Conservation (phyloP, 2,113 vertebrate genomes). For the Anguilla japonica region DNA sequence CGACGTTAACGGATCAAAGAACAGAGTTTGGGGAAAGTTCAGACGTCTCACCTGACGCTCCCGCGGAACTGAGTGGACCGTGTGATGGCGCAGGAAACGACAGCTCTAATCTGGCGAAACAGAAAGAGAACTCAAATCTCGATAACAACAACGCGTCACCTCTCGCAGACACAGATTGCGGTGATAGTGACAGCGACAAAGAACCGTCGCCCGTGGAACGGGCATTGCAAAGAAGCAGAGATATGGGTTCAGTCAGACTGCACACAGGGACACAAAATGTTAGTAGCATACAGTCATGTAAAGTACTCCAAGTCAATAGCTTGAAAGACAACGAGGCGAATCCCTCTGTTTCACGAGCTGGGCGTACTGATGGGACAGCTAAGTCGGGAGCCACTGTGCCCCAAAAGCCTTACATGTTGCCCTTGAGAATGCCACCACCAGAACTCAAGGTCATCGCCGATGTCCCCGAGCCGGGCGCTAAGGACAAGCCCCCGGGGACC, state of each 20-base stretch:
- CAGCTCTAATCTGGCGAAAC: neutral
- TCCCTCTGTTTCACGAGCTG: neutral
- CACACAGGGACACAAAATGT: neutral
- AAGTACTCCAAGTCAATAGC: neutral
- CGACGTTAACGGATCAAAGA: neutral
- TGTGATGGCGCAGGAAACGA: neutral
- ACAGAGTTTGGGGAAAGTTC: neutral
- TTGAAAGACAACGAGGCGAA: neutral
- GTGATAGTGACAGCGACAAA: neutral
- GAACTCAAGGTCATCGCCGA: conserved; percentile 29
- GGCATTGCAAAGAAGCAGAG: conserved; percentile 49
- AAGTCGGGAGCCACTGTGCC: neutral
- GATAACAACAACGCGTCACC: neutral
- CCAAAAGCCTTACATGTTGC: conserved; percentile 75
- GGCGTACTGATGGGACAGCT: neutral
- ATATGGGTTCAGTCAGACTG: neutral
- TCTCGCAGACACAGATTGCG: neutral
- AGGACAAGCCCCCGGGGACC: conserved; percentile 26
- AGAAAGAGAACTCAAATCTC: too few relatives aligned
- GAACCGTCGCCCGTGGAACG: conserved; percentile 33
- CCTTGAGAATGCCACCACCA: conserved; percentile 67
- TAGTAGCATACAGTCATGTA: neutral
- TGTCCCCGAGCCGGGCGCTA: conserved; percentile 30
- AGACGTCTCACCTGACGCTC: neutral
- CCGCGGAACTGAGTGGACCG: neutral